A percentile compares a stretch with the other conserved stretches of the same genome.
These are phyloP conservation scores for Aleiodes alternator DNA, from an alignment of 2,888 invertebrate genomes.

Conservation along the genomic window DNA sequence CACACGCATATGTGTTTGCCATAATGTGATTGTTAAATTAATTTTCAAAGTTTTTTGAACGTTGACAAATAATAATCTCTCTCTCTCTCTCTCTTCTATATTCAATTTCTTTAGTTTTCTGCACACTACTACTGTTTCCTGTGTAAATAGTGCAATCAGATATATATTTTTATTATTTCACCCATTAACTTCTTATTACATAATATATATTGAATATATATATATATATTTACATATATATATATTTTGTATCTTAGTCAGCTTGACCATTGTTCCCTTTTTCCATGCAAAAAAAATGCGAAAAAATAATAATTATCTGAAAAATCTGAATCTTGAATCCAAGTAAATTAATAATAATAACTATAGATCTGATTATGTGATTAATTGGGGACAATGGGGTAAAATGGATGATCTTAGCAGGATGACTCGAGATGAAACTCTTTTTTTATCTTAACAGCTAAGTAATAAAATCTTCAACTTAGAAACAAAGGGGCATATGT, in stretches of 20 bases:
- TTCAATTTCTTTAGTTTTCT: not conserved
- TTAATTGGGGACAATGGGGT: too few relatives aligned
- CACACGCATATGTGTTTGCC: not conserved
- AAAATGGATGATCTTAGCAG: too few relatives aligned
- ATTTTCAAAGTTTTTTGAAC: not conserved
- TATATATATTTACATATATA: too few relatives aligned
- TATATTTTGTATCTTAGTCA: slow-evolving; percentile 26
- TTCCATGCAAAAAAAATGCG: not conserved
- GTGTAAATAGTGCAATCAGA: slow-evolving; percentile 25
- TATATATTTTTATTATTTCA: slow-evolving; percentile 32
- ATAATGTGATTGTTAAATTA: slow-evolving; percentile 16
- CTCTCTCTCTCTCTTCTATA: not conserved
- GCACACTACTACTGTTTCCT: slow-evolving; percentile 7
- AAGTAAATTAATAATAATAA: too few relatives aligned
- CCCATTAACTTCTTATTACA: not conserved
- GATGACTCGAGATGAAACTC: too few relatives aligned
- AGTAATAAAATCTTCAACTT: too few relatives aligned
- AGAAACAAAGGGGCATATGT: too few relatives aligned
- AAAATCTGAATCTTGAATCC: too few relatives aligned
- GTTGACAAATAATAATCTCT: not conserved
- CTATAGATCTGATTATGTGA: too few relatives aligned
- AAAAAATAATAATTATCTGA: too few relatives aligned
- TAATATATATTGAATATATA: not conserved
- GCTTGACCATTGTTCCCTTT: not conserved
- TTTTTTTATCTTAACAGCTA: too few relatives aligned